Base-by-base conservation (phyloP, 2,888 invertebrate genomes). In the Drosophila kuntzei region DNA sequence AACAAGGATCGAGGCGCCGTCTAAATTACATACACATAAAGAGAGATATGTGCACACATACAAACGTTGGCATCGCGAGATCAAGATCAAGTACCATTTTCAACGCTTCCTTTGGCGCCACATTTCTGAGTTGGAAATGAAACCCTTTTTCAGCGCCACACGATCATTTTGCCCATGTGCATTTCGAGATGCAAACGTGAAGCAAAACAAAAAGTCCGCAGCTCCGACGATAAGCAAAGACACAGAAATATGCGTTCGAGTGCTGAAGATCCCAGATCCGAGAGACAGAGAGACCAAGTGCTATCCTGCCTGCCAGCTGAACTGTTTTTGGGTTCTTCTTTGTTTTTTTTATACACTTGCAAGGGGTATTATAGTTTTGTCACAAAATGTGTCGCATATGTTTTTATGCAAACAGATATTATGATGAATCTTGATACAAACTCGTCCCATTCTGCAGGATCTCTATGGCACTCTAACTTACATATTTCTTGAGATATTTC, bases 1-100 rank as follows among this genome's bases (percentile, higher is more conserved):
- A 86, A 89, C 90, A 91, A 79, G 89, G 82, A 77, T 82, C 71
- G 79, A 90, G 91, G 91, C 91, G 91, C 91, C 91, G 90, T 90
- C 90, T 91, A 89, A 91, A 90, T 89, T 90, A 89, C 89, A 76
- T 62, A 66, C 68, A 71, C 53, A 76, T 62, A 66, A 41, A 67
- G 18, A 46, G 50, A 55, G 54, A 25, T 36, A 39, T 36, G 32
- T n/a, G 16, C 12, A 41, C 9, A 53, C 20, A 59, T 16, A 51
- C 29, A 50, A 27, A 37, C 50, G 54, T 44, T 63, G 43, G 16
- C 77, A 80, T 79, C 87, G 63, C 64, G 71, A 41, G 53, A 80
- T 86, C 79, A 77, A 77, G 76, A 87, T 77, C 85, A 79, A 77
- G 87, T 88, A 80, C 89, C 89, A 88, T 87, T 87, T 77, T 62